phyloP scores from a whole-genome alignment of 2,113 vertebrate genomes.

The Lophochroa leadbeateri region DNA sequence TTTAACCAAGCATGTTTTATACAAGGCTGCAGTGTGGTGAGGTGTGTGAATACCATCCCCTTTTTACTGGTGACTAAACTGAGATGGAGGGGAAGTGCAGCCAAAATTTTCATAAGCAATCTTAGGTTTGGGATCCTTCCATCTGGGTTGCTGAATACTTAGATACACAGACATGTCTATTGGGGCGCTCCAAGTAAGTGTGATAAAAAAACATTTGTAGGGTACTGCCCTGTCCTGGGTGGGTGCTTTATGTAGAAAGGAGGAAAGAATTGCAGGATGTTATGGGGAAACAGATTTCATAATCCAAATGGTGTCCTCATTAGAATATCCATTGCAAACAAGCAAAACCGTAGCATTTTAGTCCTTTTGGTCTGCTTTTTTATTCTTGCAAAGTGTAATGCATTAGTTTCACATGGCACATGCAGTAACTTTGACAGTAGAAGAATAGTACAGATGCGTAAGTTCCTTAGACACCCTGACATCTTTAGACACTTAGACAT shows the following conservation, averaged over 20 bases:
- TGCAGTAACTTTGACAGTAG: not conserved
- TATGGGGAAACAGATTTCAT: not conserved
- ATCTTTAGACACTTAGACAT: not conserved
- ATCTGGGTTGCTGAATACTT: not conserved
- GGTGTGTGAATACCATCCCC: not conserved
- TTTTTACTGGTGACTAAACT: not conserved
- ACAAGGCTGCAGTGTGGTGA: not conserved
- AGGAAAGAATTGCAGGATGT: not conserved
- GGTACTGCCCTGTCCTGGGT: not conserved
- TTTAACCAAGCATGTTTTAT: not conserved
- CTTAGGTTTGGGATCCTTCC: not conserved
- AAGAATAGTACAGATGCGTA: not conserved
- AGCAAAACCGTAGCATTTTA: not conserved
- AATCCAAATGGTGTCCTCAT: not conserved
- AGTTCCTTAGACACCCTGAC: not conserved
- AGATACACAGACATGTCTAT: not conserved
- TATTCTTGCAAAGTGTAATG: not conserved
- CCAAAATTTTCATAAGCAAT: not conserved
- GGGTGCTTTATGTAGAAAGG: not conserved
- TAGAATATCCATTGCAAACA: not conserved
- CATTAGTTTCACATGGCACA: not conserved
- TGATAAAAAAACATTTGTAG: not conserved
- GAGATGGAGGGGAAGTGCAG: not conserved
- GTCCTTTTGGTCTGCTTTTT: not conserved
- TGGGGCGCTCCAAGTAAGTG: accelerated